A percentile compares a stretch with the other conserved stretches of the same genome.
phyloP scores from a whole-genome alignment of 2,797 vertebrate species.

The Furcifer pardalis region DNA sequence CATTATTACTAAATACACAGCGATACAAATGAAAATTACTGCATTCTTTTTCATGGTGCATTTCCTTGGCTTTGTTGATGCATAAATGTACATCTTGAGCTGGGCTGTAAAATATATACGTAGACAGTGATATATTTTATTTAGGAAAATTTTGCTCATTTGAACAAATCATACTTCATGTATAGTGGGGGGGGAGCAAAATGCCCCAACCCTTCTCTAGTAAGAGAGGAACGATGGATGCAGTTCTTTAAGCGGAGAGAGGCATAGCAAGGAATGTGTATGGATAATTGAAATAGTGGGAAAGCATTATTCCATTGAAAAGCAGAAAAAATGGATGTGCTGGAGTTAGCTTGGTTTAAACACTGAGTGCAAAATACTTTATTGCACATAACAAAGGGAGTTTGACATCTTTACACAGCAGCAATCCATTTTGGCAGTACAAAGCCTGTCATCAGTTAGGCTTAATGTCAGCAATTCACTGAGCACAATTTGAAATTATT shows the following conservation, averaged over 20 bases:
- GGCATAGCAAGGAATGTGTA: background rate
- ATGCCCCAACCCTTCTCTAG: background rate
- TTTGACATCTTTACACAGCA: constrained; percentile 32
- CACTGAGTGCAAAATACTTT: constrained; percentile 28
- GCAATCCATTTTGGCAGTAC: constrained; percentile 30
- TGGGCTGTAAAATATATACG: background rate
- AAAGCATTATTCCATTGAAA: background rate
- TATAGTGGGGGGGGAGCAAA: background rate
- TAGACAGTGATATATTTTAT: background rate
- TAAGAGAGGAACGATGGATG: background rate
- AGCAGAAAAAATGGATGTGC: constrained; percentile 18
- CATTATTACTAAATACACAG: background rate
- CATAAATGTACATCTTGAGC: background rate
- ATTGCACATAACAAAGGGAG: constrained; percentile 16
- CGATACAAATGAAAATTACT: background rate
- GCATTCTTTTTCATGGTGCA: background rate
- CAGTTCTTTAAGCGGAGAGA: background rate
- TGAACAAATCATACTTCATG: background rate
- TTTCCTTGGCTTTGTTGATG: background rate
- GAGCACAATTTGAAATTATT: constrained; percentile 40
- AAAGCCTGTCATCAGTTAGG: constrained; percentile 49
- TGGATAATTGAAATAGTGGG: background rate
- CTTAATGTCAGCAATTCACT: constrained; percentile 46
- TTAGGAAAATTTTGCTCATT: background rate
- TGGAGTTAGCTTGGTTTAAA: constrained; percentile 14